Conservation (phyloP, 2,797 vertebrate genomes). For the Erethizon dorsatum region DNA sequence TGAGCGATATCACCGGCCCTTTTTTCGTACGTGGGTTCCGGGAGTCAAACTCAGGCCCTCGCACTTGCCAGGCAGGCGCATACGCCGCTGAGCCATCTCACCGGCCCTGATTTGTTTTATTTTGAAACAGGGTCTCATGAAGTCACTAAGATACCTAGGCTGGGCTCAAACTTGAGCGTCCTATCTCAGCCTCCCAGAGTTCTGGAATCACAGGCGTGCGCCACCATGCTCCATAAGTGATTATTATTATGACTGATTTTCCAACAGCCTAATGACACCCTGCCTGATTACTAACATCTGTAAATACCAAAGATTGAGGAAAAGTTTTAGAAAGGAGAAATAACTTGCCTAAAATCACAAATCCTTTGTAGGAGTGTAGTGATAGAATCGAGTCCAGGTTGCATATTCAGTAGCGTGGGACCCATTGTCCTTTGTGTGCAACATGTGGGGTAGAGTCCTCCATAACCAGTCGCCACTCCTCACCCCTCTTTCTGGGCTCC, state of each 20-base stretch:
- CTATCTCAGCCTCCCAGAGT: not conserved
- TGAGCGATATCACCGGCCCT: no score
- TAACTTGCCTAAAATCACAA: not conserved
- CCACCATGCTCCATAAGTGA: not conserved
- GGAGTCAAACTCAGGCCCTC: no score
- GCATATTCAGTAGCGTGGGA: accelerated
- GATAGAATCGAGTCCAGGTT: not conserved
- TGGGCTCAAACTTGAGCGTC: not conserved
- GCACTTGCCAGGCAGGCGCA: no score
- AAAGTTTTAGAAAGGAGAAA: not conserved
- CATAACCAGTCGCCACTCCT: accelerated
- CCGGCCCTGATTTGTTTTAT: not conserved
- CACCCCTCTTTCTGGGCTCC: not conserved
- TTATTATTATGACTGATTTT: not conserved
- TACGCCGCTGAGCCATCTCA: no score
- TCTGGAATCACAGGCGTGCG: not conserved
- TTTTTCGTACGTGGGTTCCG: no score
- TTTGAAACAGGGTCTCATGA: not conserved
- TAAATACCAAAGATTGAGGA: not conserved
- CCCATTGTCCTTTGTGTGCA: accelerated
- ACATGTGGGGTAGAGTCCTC: accelerated
- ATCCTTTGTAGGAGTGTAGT: not conserved
- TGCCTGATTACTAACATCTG: not conserved
- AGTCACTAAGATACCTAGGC: not conserved
- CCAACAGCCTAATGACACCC: not conserved